Evolutionary conservation across 2,113 vertebrate species (phyloP).

Genomic region (Arothron firmamentum): DNA sequence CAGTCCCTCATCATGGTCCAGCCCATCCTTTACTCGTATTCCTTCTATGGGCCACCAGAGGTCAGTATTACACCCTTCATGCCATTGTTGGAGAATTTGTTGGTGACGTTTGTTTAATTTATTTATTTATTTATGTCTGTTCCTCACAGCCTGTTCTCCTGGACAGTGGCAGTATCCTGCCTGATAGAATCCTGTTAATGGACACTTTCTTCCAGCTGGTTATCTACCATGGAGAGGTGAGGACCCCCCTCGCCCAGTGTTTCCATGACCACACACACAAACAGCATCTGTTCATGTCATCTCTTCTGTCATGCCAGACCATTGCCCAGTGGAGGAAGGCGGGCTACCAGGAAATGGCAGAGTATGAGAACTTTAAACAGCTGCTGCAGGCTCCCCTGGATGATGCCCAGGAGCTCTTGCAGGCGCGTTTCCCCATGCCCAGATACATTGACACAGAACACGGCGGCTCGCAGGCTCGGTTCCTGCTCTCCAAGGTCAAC

Average conservation of each 20-base stretch:
- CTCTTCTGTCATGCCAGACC: conserved; percentile 70
- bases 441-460: conserved; percentile 94
- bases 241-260: background rate
- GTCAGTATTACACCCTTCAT: conserved; percentile 69
- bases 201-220: conserved; percentile 99
- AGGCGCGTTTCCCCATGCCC: conserved; percentile 93
- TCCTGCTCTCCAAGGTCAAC: conserved; percentile 97
- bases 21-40: conserved; percentile 96
- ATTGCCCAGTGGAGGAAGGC: conserved; percentile 96
- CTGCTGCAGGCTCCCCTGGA: conserved; percentile 92
- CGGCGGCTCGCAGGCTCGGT: conserved; percentile 86
- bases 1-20: conserved; percentile 98
- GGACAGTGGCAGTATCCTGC: conserved; percentile 97
- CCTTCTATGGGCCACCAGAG: conserved; percentile 94
- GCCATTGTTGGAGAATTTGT: background rate
- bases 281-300: background rate
- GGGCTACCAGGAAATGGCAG: conserved; percentile 93
- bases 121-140: background rate
- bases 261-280: too few species aligned
- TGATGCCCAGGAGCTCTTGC: conserved; percentile 93
- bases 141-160: conserved; percentile 86
- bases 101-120: background rate
- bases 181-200: conserved; percentile 94
- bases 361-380: conserved; percentile 97
- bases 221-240: conserved; percentile 95